Evolutionary conservation across 2,797 vertebrate genomes (phyloP).

Genomic region (Luscinia luscinia): DNA sequence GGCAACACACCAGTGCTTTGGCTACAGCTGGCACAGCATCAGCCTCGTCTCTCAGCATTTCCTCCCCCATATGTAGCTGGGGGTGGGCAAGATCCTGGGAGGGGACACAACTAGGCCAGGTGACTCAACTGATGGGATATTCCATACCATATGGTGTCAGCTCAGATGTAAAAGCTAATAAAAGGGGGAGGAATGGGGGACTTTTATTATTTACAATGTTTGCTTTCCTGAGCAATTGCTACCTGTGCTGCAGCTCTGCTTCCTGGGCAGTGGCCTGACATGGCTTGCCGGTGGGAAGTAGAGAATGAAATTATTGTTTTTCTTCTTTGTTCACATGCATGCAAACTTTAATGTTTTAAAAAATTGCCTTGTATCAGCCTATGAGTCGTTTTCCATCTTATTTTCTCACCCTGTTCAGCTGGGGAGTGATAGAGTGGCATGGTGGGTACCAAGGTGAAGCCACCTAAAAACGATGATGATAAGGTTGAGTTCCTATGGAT

Average conservation of each 20-base stretch:
- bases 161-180: not conserved
- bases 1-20: not conserved
- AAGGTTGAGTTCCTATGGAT: not conserved
- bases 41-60: not conserved
- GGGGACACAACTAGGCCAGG: not conserved
- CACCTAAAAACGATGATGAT: not conserved
- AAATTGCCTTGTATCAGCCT: not conserved
- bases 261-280: not conserved
- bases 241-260: not conserved
- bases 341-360: not conserved
- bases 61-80: not conserved
- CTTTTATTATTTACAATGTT: not conserved
- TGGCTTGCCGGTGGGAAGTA: not conserved
- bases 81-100: not conserved
- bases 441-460: not conserved
- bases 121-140: not conserved
- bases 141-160: not conserved
- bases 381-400: accelerated
- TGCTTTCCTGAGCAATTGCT: not conserved
- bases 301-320: not conserved
- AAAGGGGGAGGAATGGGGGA: not conserved
- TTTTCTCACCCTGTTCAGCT: not conserved
- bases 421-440: not conserved
- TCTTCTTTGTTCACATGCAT: not conserved
- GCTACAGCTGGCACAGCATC: not conserved